Evolutionary conservation across 2,113 vertebrate genomes (phyloP), one percentile per base, ranked within the genome.

Genomic region (Ptyas mucosa): DNA sequence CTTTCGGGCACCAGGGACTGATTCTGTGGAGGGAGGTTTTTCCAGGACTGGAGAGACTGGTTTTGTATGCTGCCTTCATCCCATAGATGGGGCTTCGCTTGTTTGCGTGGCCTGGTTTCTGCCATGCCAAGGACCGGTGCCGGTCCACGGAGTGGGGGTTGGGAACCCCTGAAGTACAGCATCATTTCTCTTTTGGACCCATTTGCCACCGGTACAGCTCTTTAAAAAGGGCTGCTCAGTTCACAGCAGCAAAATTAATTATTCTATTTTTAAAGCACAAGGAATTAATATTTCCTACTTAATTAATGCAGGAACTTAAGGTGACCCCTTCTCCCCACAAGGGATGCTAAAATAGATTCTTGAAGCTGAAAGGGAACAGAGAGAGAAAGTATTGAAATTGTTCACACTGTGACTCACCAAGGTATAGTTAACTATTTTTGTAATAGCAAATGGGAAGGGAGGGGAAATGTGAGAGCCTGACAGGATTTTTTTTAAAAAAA

Each of bases 231-330:
- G 21, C 0, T 0, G 51, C 89, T 91, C 89, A 81, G 34, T 92
- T 93, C 90, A 81, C 43, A 89, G 95, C 92, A 94, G 52, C 92
- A 94, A 92, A 94, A 95, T 57, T 89, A 94, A 93, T 34, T n/a
- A 52, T 90, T 91, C 94, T 90, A 89, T 91, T 95, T 96, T 96
- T 92, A 96, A 93, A 96, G 96, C 94, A 92, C 94, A 94, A 94
- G 85, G 90, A 95, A 97, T 97, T 96, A 96, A 95, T 97, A 93
- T 87, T 95, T 94, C 96, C 95, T 94, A 96, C 94, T 95, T 96
- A 96, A 95, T 96, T 96, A 96, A 96, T 93, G 94, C 96, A 95
- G 93, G 57, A 91, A 43, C 95, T 81, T 96, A 92, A 95, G 93
- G 93, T 95, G 94, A 10, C 14, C 92, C 91, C 95, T 69, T 69